Conservation (phyloP, 1,140 invertebrate genomes). For the Brachystomella parvula region DNA sequence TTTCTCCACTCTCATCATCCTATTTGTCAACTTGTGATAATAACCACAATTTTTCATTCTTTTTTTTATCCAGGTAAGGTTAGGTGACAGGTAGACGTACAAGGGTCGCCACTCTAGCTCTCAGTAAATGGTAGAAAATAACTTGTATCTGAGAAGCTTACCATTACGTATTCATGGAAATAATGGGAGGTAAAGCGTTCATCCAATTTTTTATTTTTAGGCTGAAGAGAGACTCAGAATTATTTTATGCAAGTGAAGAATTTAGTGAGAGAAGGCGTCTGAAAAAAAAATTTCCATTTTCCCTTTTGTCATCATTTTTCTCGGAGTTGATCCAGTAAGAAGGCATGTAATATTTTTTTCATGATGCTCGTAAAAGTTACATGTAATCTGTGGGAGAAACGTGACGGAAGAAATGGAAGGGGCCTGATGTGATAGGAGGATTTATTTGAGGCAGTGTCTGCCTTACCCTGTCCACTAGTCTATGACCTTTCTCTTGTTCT, state of each 20-base stretch:
- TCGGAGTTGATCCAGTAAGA: not conserved
- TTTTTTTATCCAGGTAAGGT: too few relatives aligned
- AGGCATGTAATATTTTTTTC: not conserved
- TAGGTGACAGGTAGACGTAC: too few relatives aligned
- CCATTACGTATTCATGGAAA: too few relatives aligned
- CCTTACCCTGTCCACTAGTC: not conserved
- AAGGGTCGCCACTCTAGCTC: too few relatives aligned
- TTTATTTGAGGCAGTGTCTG: conserved; percentile 3
- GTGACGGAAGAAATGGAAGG: conserved; percentile 7
- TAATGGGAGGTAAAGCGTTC: too few relatives aligned
- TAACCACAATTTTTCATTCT: too few relatives aligned
- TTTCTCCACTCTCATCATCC: too few relatives aligned
- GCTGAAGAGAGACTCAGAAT: not conserved
- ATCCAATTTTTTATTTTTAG: too few relatives aligned
- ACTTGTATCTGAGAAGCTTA: too few relatives aligned
- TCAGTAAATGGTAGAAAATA: too few relatives aligned
- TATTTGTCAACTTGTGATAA: too few relatives aligned
- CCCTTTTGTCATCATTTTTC: not conserved
- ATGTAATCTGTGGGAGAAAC: conserved; percentile 3
- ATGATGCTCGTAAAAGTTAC: not conserved
- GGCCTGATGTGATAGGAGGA: conserved; percentile 6
- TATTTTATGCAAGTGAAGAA: not conserved
- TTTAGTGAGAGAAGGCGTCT: not conserved
- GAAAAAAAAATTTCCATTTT: not conserved
- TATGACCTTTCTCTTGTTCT: not conserved